Evolutionary conservation across 2,888 invertebrate species (phyloP).

Genomic region (Candidula unifasciata): DNA sequence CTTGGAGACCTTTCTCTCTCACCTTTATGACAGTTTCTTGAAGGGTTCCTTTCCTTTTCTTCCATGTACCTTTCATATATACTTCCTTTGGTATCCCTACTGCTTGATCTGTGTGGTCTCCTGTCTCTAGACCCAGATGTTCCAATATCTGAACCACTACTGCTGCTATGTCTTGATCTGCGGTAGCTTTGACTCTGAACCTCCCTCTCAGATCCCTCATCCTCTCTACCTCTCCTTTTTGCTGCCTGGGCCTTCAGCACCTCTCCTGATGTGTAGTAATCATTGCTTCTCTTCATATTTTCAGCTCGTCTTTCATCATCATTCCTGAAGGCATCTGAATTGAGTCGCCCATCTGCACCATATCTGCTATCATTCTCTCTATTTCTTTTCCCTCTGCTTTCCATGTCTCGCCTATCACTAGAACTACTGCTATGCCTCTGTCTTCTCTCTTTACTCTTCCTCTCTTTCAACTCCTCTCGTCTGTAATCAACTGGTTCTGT

Average conservation of each 20-base stretch:
- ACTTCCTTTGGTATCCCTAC: constrained; percentile 27
- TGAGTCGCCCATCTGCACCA: constrained; percentile 32
- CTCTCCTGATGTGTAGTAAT: constrained; percentile 3
- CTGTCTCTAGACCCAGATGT: constrained; percentile 34
- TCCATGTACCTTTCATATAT: constrained; percentile 31
- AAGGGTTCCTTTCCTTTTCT: constrained; percentile 23
- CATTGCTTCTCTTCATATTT: background rate
- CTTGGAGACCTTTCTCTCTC: constrained; percentile 16
- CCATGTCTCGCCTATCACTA: constrained; percentile 37
- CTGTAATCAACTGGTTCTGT: background rate
- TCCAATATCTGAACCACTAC: constrained; percentile 33
- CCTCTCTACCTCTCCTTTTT: constrained; percentile 19
- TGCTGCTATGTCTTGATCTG: constrained; percentile 37
- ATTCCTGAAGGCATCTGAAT: constrained; percentile 19
- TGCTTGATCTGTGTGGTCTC: constrained; percentile 31
- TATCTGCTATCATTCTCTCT: constrained; percentile 28
- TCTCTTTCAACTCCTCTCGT: constrained; percentile 34
- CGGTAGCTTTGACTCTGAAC: constrained; percentile 4
- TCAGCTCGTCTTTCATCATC: constrained; percentile 3
- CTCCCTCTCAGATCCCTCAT: constrained; percentile 22
- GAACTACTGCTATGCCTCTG: constrained; percentile 48
- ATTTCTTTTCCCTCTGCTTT: background rate
- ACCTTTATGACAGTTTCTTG: background rate
- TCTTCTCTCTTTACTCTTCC: constrained; percentile 18
- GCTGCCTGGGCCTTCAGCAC: background rate